phyloP scores from a whole-genome alignment of 2,888 invertebrate genomes.

The Capitulum mitella region DNA sequence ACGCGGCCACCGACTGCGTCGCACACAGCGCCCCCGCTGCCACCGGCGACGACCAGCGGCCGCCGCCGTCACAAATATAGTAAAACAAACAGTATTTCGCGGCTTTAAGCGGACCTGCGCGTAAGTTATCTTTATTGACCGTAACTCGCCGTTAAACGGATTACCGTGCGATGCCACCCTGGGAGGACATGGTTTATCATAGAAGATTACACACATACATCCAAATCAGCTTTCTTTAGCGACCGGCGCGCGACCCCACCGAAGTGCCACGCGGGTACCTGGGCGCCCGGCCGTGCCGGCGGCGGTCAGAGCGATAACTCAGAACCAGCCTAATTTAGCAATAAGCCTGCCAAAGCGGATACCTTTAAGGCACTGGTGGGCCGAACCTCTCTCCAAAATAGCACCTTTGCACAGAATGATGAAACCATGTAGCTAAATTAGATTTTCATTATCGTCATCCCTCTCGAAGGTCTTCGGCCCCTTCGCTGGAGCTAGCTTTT shows the following conservation, averaged over 20 bases:
- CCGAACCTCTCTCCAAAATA: background rate
- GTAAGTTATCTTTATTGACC: background rate
- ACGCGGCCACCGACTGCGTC: background rate
- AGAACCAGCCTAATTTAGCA: background rate
- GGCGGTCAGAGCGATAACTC: background rate
- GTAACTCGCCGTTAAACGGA: constrained; percentile 19
- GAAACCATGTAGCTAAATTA: background rate
- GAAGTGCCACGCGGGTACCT: background rate
- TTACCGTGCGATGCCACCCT: constrained; percentile 2
- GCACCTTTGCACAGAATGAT: background rate
- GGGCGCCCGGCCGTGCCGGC: background rate
- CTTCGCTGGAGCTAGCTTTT: background rate
- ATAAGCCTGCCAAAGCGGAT: background rate
- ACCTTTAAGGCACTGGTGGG: background rate
- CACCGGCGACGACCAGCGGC: background rate
- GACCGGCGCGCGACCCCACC: background rate
- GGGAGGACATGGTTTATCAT: background rate
- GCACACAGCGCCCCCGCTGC: background rate
- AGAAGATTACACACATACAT: constrained; percentile 20
- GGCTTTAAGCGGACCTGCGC: background rate
- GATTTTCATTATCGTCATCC: background rate
- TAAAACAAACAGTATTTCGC: constrained; percentile 23
- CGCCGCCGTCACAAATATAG: constrained; percentile 5
- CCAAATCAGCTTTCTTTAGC: background rate
- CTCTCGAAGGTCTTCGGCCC: background rate